phyloP scores from a whole-genome alignment of 1,140 invertebrate genomes.

The Euura lappo region DNA sequence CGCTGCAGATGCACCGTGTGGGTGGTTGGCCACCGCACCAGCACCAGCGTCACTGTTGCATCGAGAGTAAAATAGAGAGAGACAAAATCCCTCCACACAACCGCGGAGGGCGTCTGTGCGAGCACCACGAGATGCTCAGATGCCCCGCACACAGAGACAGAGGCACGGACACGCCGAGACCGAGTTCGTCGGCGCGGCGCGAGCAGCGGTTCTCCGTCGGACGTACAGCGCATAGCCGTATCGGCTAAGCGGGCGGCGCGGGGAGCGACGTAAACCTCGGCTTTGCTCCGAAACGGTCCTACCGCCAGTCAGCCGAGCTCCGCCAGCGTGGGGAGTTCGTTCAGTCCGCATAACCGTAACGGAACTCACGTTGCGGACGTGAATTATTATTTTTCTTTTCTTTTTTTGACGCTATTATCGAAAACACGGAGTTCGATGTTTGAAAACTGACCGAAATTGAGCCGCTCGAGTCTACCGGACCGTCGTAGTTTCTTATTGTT shows the following conservation, averaged over 20 bases:
- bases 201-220: too few relatives aligned
- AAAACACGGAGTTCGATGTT: too few relatives aligned
- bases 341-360: neutral
- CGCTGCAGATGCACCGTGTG: slow-evolving; percentile 3
- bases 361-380: slow-evolving; percentile 8
- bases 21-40: neutral
- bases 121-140: neutral
- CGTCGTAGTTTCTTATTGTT: too few relatives aligned
- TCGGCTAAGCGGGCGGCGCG: neutral
- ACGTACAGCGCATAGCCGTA: too few relatives aligned
- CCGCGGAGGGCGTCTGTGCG: neutral
- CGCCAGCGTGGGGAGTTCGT: slow-evolving; percentile 23
- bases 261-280: slow-evolving; percentile 15
- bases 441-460: too few relatives aligned
- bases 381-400: too few relatives aligned
- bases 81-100: neutral
- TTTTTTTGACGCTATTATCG: too few relatives aligned
- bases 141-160: too few relatives aligned
- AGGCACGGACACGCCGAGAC: neutral
- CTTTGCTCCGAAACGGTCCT: slow-evolving; percentile 15
- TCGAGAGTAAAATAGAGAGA: neutral
- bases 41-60: neutral
- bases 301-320: slow-evolving; percentile 25
- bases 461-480: too few relatives aligned
- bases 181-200: neutral